Evolutionary conservation across 2,113 vertebrate species (phyloP), one percentile per base, ranked within the genome.

Genomic region (Ancistrus triradiatus): DNA sequence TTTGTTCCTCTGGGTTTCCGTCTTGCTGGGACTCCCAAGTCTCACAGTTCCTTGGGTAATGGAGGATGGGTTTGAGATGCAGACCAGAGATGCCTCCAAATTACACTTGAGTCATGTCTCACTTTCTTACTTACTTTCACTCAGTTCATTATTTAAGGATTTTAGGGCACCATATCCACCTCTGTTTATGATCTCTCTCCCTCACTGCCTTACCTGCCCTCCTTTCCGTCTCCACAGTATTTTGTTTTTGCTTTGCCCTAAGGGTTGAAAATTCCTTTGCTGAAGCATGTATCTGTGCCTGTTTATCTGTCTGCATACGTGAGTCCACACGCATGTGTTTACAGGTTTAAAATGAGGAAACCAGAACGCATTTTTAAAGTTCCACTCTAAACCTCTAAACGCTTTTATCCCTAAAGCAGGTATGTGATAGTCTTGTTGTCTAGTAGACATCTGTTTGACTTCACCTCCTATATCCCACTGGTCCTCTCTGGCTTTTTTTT

Each of bases 221-320:
- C 61, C 47, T 21, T 57, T 66, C 44, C 37, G n/a, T n/a, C n/a
- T n/a, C n/a, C n/a, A n/a, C n/a, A n/a, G n/a, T n/a, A n/a, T n/a
- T n/a, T n/a, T n/a, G n/a, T n/a, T n/a, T n/a, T 51, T 46, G 47
- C 27, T 60, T 59, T 50, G 64, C 59, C 73, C 63, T 21, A 25
- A 67, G 68, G 72, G 68, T 48, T 21, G 48, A 27, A 70, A 53
- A 74, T 68, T 67, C 73, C 68, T 70, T 42, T 59, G 52, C 28
- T 24, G 22, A 53, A 63, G 52, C 25, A 52, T 46, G 15, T 59
- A 17, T 68, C 33, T 57, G 18, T 37, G 21, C 35, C 24, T 42
- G 28, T 43, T 31, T 47, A 38, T 70, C 18, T 52, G 57, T 60
- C 1, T 40, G 33, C 38, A 18, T 40, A 44, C 40, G 35, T 51